Evolutionary conservation across 2,797 vertebrate genomes (phyloP).

Genomic region (Thunnus albacares): DNA sequence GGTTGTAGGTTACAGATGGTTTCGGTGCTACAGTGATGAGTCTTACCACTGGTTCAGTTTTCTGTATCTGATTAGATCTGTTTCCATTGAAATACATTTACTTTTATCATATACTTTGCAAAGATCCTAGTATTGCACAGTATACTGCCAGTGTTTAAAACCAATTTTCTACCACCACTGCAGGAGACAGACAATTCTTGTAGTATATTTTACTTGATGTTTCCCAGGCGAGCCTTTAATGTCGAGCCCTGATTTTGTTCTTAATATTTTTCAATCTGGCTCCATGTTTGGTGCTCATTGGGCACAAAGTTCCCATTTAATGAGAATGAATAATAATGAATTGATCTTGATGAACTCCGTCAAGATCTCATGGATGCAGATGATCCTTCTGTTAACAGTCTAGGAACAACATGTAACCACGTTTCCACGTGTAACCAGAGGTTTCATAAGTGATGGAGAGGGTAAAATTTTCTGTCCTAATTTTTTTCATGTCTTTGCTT

Average conservation of each 20-base stretch:
- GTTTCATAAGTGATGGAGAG: constrained; percentile 53
- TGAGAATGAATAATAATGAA: constrained; percentile 14
- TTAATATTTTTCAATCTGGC: constrained; percentile 44
- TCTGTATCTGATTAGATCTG: constrained; percentile 3
- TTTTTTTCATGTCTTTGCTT: constrained; percentile 44
- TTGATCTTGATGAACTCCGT: constrained; percentile 33
- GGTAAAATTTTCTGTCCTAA: constrained; percentile 40
- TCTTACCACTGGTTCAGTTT: not conserved
- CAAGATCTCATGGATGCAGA: constrained; percentile 60
- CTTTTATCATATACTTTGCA: not conserved
- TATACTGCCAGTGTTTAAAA: not conserved
- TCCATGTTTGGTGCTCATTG: constrained; percentile 53
- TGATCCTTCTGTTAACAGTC: constrained; percentile 47
- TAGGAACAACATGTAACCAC: constrained; percentile 52
- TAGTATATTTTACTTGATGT: not conserved
- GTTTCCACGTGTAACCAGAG: constrained; percentile 54
- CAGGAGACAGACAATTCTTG: not conserved
- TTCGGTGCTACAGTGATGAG: not conserved
- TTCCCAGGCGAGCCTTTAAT: constrained; percentile 59
- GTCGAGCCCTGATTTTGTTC: constrained; percentile 69
- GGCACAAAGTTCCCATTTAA: constrained; percentile 48
- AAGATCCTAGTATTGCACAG: not conserved
- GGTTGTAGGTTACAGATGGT: not conserved
- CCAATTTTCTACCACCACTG: not conserved
- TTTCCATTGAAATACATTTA: not conserved